Evolutionary conservation across 2,113 vertebrate genomes (phyloP).

Genomic region (Entelurus aequoreus): DNA sequence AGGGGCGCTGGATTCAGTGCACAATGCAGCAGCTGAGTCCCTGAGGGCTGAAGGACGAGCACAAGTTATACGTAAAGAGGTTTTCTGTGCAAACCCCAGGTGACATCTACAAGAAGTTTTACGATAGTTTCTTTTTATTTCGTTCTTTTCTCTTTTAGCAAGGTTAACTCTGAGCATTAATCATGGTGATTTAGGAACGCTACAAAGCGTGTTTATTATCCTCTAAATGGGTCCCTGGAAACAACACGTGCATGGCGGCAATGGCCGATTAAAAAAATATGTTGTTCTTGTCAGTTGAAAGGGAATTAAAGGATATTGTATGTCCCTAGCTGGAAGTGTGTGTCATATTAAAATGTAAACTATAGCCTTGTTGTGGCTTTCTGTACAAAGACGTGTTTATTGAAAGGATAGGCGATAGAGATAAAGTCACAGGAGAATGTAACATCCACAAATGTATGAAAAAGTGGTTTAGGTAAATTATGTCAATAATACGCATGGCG

Average conservation of each 20-base stretch:
- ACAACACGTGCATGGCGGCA: neutral
- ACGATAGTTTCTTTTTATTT: neutral
- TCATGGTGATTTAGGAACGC: no score
- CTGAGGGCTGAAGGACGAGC: conserved; percentile 24
- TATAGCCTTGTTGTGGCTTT: neutral
- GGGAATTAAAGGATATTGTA: neutral
- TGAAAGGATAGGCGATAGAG: no score
- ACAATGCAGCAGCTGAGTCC: conserved; percentile 33
- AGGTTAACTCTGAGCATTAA: neutral
- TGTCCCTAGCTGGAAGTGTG: neutral
- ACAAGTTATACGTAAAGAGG: conserved; percentile 33
- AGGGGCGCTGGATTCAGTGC: conserved; percentile 12
- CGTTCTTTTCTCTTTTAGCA: conserved; percentile 1
- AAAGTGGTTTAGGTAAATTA: no score
- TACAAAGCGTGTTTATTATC: neutral
- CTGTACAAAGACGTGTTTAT: neutral
- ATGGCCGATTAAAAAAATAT: neutral
- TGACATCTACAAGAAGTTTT: conserved; percentile 14
- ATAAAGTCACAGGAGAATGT: no score
- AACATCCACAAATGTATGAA: no score
- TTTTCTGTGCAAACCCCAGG: conserved; percentile 14
- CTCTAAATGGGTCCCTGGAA: neutral
- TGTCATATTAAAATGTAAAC: neutral
- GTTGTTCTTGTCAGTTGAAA: no score
- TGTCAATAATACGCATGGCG: no score